Evolutionary conservation across 2,888 invertebrate genomes (phyloP).

Genomic region (Cryptocephalus primarius): DNA sequence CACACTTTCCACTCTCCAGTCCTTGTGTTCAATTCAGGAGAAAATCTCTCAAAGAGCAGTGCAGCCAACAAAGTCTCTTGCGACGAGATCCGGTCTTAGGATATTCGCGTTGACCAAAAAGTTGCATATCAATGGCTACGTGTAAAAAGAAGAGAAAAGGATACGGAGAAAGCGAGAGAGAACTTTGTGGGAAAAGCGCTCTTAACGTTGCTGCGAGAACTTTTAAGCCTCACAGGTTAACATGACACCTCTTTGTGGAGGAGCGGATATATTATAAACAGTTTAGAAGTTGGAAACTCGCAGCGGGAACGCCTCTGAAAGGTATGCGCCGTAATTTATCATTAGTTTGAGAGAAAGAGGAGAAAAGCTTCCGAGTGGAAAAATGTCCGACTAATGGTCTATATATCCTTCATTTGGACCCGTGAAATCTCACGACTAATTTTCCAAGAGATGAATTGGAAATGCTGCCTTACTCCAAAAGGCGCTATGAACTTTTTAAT

Average conservation of each 20-base stretch:
- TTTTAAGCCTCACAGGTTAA: constrained; percentile 15
- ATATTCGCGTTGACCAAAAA: constrained; percentile 6
- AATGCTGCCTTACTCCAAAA: constrained; percentile 1
- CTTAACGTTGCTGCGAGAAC: constrained; percentile 4
- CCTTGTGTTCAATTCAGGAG: no score
- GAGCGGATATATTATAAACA: constrained; percentile 22
- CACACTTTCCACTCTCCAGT: no score
- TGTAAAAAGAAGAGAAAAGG: constrained; percentile 3
- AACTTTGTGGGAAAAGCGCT: not conserved
- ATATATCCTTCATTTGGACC: constrained; percentile 22
- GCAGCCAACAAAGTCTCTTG: no score
- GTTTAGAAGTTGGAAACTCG: constrained; percentile 23
- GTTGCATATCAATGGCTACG: constrained; percentile 9
- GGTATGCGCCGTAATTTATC: constrained; percentile 26
- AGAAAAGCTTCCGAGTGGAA: constrained; percentile 20
- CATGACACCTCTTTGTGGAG: constrained; percentile 19
- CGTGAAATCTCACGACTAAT: constrained; percentile 12
- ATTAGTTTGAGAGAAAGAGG: constrained; percentile 18
- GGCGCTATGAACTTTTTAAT: constrained; percentile 9
- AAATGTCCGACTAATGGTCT: constrained; percentile 23
- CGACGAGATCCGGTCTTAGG: no score
- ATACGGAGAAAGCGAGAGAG: no score
- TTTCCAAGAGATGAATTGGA: constrained; percentile 7
- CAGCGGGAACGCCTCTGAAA: constrained; percentile 23
- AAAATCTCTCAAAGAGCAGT: no score